Evolutionary conservation across 1,140 invertebrate genomes (phyloP), one percentile per base, ranked within the genome.

Genomic region (Zaprionus capensis): DNA sequence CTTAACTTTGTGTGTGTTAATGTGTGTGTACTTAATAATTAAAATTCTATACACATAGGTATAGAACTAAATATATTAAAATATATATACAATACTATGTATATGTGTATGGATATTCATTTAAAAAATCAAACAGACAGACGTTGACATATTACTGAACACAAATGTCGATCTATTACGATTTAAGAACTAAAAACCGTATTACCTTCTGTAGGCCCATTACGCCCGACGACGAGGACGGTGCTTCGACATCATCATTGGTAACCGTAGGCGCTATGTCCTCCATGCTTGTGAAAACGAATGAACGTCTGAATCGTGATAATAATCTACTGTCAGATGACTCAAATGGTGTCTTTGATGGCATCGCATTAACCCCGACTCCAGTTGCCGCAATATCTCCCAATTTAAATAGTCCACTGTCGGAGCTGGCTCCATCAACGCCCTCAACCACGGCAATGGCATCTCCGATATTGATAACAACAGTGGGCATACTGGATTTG

Each of bases 381-480:
- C 84, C 84, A 15, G 44, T 69, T 14, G 70, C 78, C 11, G 67
- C 74, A 20, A 78, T 68, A 57, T 56, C 78, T n/a, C 71, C 78
- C 24, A 71, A 66, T 62, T 57, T 79, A 44, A 76, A 67, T 15
- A 78, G 78, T 53, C 81, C 84, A 26, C 59, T 80, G 7, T 84
- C 81, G 49, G 84, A 88, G 38, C 70, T 74, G 53, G 81, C 75
- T 55, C 81, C 82, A 62, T 81, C 78, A n/a, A 81, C 84, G 14
- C 64, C 84, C 41, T 87, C 83, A 63, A 83, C 84, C 12, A 71
- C 59, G 61, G 78, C 71, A 17, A 87, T 88, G 84, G 46, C 75
- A 14, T 90, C 84, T 4, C 81, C 84, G 1, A 78, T 81, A 46
- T 57, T 88, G 14, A 73, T 88, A 7, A 84, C 84, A 17, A 88